Evolutionary conservation across 2,113 vertebrate species (phyloP).

Genomic region (Pteruthius melanotis): DNA sequence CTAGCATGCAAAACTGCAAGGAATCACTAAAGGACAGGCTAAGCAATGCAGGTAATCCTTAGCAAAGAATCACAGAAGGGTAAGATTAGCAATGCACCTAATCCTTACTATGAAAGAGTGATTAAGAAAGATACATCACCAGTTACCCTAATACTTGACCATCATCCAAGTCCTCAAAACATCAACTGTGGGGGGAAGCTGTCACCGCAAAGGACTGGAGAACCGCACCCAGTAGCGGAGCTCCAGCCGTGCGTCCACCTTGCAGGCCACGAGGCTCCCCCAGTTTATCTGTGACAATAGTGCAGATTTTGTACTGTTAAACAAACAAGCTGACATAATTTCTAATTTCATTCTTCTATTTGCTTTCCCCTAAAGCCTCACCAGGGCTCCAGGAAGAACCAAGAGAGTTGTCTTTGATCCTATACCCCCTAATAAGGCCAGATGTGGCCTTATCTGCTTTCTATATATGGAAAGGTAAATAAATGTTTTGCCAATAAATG

Average conservation of each 20-base stretch:
- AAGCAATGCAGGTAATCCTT: background rate
- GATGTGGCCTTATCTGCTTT: background rate
- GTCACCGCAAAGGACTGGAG: background rate
- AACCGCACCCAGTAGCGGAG: accelerated
- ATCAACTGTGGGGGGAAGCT: background rate
- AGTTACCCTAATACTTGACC: background rate
- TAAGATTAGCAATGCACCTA: background rate
- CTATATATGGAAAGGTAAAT: background rate
- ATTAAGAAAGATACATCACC: background rate
- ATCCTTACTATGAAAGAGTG: background rate
- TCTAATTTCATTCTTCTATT: background rate
- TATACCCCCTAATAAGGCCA: background rate
- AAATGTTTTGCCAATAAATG: background rate
- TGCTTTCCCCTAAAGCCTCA: background rate
- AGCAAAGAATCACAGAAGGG: background rate
- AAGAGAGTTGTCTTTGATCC: background rate
- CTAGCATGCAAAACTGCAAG: background rate
- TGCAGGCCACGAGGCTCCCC: background rate
- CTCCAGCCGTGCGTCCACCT: background rate
- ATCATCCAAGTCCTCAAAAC: background rate
- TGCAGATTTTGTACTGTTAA: background rate
- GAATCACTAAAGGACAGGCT: background rate
- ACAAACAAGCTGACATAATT: background rate
- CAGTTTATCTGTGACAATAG: background rate
- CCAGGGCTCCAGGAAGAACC: background rate